A percentile compares a stretch with the other conserved stretches of the same genome.
phyloP scores from a whole-genome alignment of 1,140 invertebrate species.

The Gonatopus flavifemur region DNA sequence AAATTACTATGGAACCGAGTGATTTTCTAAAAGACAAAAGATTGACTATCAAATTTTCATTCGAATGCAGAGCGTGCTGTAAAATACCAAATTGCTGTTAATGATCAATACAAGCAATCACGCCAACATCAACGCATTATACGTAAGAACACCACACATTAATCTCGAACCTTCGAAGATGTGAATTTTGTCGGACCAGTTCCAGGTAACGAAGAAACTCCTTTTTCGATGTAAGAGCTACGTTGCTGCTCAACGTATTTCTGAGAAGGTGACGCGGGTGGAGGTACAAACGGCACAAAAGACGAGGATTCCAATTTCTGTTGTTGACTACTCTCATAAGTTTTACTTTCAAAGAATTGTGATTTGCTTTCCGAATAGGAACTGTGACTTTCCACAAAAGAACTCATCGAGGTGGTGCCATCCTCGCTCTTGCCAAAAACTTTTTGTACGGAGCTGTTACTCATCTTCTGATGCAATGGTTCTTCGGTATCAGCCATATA shows the following conservation, averaged over 20 bases:
- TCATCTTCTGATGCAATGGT: slow-evolving; percentile 46
- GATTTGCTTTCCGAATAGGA: slow-evolving; percentile 43
- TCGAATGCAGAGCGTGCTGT: no score
- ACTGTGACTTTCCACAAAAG: slow-evolving; percentile 39
- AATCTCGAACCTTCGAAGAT: slow-evolving; percentile 48
- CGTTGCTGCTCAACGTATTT: slow-evolving; percentile 38
- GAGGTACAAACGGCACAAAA: slow-evolving; percentile 18
- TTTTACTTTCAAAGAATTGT: slow-evolving; percentile 44
- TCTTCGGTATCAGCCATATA: slow-evolving; percentile 76
- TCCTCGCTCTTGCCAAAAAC: slow-evolving; percentile 45
- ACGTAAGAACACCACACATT: slow-evolving; percentile 25
- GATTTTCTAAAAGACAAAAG: no score
- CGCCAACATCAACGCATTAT: background rate
- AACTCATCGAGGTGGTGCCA: slow-evolving; percentile 29
- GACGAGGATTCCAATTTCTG: slow-evolving; percentile 30
- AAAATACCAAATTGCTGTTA: background rate
- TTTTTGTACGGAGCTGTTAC: slow-evolving; percentile 26
- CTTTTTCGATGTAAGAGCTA: slow-evolving; percentile 46
- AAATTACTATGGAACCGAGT: no score
- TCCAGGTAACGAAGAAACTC: slow-evolving; percentile 26
- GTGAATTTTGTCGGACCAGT: slow-evolving; percentile 23
- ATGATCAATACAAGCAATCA: background rate
- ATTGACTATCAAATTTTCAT: no score
- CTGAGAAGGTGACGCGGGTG: slow-evolving; percentile 23
- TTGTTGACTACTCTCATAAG: slow-evolving; percentile 37